These are phyloP conservation scores for Bombus fervidus DNA, from an alignment of 1,140 invertebrate species.

Conservation along the genomic window DNA sequence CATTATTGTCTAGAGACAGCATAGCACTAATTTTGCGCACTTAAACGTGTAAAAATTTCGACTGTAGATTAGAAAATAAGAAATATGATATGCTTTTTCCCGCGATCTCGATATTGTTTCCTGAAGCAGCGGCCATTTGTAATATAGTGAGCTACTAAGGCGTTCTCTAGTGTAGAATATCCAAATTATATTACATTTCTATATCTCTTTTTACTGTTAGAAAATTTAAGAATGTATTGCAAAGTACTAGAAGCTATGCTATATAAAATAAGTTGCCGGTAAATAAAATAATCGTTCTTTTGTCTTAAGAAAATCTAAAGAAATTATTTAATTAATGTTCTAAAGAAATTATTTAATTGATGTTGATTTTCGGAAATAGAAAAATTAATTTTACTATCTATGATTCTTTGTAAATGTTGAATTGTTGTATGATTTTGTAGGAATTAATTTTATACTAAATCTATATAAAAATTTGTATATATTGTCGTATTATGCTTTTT, in stretches of 20 bases:
- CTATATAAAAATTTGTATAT: background rate
- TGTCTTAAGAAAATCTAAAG: background rate
- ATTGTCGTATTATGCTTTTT: background rate
- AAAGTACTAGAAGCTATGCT: too few species aligned
- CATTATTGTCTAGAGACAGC: conserved; percentile 69
- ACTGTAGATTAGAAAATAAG: conserved; percentile 14
- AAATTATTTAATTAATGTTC: background rate
- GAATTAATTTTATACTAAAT: too few species aligned
- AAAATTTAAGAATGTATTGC: background rate
- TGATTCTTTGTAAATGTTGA: background rate
- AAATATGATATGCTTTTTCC: conserved; percentile 12
- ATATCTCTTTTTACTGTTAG: background rate
- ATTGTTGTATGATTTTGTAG: background rate
- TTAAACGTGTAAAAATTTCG: background rate
- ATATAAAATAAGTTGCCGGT: background rate
- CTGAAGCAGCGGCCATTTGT: conserved; percentile 51
- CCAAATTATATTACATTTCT: background rate
- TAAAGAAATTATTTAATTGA: background rate
- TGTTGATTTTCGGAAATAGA: background rate
- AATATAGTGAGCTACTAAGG: background rate
- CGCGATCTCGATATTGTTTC: conserved; percentile 40
- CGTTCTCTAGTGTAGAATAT: background rate
- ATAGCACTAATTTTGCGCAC: conserved; percentile 63
- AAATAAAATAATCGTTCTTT: background rate
- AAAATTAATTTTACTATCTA: background rate